Evolutionary conservation across 2,888 invertebrate species (phyloP).

Genomic region (Lobophora halterata): DNA sequence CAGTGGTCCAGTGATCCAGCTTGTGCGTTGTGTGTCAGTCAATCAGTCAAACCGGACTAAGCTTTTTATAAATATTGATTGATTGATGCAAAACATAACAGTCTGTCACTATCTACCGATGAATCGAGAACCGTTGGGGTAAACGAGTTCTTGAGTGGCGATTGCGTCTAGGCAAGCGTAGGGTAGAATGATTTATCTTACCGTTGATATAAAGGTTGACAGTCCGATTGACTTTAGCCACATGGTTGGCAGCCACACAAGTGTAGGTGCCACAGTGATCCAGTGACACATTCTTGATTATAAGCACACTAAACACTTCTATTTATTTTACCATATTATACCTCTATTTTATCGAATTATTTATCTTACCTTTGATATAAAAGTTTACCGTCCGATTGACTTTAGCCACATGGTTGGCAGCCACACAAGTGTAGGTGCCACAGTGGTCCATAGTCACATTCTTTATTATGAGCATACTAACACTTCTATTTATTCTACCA

Average conservation of each 20-base stretch:
- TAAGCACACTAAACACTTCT: slow-evolving; percentile 85
- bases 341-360: too few species aligned
- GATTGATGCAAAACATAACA: too few species aligned
- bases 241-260: slow-evolving; percentile 86
- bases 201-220: slow-evolving; percentile 87
- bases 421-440: slow-evolving; percentile 87
- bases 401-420: slow-evolving; percentile 86
- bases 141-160: too few species aligned
- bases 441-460: slow-evolving; percentile 86
- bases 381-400: slow-evolving; percentile 85
- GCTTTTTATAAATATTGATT: too few species aligned
- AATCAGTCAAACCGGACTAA: too few species aligned
- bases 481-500: too few species aligned
- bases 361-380: slow-evolving; percentile 87
- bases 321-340: slow-evolving; percentile 84
- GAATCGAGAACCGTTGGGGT: too few species aligned
- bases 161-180: too few species aligned
- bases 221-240: slow-evolving; percentile 85
- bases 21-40: too few species aligned
- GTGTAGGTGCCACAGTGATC: slow-evolving; percentile 87
- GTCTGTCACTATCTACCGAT: too few species aligned
- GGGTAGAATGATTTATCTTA: too few species aligned
- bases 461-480: slow-evolving; percentile 87
- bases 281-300: slow-evolving; percentile 86
- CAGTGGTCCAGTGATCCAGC: too few species aligned